These are phyloP conservation scores for Virgularia gustaviana DNA, from an alignment of 92 coral and sea anemone genomes.

Conservation along the genomic window DNA sequence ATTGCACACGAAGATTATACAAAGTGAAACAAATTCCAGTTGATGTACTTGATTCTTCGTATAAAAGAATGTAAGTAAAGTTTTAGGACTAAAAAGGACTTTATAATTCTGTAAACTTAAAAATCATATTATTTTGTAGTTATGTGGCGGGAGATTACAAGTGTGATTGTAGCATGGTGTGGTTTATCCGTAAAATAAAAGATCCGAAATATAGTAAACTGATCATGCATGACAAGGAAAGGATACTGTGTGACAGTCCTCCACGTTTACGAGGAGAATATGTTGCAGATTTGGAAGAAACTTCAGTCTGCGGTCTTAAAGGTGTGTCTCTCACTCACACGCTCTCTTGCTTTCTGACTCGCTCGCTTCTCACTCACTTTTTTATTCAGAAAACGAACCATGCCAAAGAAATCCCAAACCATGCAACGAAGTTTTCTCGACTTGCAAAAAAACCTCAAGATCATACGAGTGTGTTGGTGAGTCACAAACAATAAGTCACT, in stretches of 20 bases:
- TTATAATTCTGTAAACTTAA: neutral
- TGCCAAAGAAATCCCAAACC: neutral
- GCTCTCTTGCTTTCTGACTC: neutral
- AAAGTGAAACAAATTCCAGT: neutral
- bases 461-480: neutral
- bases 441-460: neutral
- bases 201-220: neutral
- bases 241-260: neutral
- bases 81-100: neutral
- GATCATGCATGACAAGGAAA: neutral
- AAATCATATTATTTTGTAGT: neutral
- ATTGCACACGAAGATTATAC: no score
- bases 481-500: neutral
- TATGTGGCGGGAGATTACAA: neutral
- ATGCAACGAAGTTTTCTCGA: neutral
- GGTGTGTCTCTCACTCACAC: neutral
- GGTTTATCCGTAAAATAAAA: neutral
- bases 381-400: neutral
- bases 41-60: neutral
- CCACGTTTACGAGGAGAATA: neutral
- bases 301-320: constrained; percentile 7
- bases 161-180: constrained; percentile 23
- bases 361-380: neutral
- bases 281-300: neutral
- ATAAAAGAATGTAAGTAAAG: neutral